Evolutionary conservation across 2,888 invertebrate species (phyloP), one percentile per base, ranked within the genome.

Genomic region (Ariolimax columbianus): DNA sequence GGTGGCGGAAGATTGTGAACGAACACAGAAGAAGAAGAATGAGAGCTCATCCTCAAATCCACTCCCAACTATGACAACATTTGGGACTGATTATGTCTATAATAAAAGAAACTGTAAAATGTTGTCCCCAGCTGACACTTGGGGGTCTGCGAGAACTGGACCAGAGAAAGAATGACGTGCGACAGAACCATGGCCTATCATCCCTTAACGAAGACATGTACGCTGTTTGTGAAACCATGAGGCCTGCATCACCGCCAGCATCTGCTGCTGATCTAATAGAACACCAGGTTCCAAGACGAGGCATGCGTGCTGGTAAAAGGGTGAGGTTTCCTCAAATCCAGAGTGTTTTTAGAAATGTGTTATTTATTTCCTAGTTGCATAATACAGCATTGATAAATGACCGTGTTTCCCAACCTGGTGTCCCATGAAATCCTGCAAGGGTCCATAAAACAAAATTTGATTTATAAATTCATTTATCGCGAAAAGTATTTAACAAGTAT

Each of bases 161-260:
- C 91, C 96, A 96, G 89, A 95, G 97, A 82, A 98, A 98, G 95
- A 94, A 94, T 86, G 89, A 91, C 78, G 93, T 94, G 59, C 91
- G 95, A 63, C 95, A 95, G 83, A 95, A 96, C 88, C 95, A 96
- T 91, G 96, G 96, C 1, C 95, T 99, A 88, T 95, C 96, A 55
- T 96, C 96, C 4, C 95, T 97, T 86, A 96, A 96, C 86, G 99
- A 99, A 95, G 98, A 99, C 94, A 98, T 99, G 0, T 95, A 98
- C 90, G 97, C 98, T 95, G 97, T 99, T n/a, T 97, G 98, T 1
- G 96, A 96, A 92, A 96, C 96, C 77, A 98, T 99, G 98, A 95
- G 98, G 90, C 97, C 99, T 0, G 98, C 98, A 83, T 98, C 98
- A 3, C 98, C 99, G 11, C 98, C 99, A 0, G 97, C 97, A 1